Percentiles rank a stretch among this genome's conserved stretches.
Evolutionary conservation across 2,113 vertebrate species (phyloP).

Genomic region (Pitta sordida): DNA sequence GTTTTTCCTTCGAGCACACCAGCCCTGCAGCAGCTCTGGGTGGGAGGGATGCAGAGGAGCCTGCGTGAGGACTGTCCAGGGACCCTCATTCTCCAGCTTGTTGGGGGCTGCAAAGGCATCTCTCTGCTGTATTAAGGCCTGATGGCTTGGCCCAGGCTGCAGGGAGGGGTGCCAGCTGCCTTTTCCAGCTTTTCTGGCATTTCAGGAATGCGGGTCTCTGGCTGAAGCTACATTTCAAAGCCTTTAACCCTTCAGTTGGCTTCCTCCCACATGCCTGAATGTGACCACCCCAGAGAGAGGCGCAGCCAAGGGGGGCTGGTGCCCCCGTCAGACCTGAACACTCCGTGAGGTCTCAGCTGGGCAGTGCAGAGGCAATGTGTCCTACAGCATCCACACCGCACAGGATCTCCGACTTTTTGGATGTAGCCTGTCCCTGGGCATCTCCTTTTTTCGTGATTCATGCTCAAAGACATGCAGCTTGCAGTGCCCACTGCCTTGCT

Average conservation of each 20-base stretch:
- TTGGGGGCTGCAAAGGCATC: neutral
- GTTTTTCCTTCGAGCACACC: neutral
- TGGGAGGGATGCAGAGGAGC: neutral
- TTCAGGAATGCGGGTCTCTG: conserved; percentile 20
- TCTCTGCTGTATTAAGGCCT: neutral
- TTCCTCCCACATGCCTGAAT: neutral
- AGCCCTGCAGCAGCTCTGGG: neutral
- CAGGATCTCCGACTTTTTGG: neutral
- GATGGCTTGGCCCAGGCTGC: neutral
- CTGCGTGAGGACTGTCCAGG: neutral
- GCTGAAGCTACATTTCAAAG: conserved; percentile 13
- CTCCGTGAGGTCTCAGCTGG: neutral
- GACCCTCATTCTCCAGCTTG: neutral
- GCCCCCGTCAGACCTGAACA: fast-evolving
- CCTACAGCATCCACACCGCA: neutral
- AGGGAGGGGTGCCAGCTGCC: conserved; percentile 32
- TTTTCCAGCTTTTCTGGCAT: conserved; percentile 35
- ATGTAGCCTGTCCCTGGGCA: fast-evolving
- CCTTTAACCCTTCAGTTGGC: conserved; percentile 4
- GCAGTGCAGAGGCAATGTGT: neutral
- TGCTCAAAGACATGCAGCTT: neutral
- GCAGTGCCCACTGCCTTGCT: neutral
- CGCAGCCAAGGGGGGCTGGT: neutral
- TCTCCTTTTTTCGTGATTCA: neutral
- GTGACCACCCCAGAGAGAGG: neutral